phyloP scores from a whole-genome alignment of 2,113 vertebrate genomes.

The Mormyrus lacerda region DNA sequence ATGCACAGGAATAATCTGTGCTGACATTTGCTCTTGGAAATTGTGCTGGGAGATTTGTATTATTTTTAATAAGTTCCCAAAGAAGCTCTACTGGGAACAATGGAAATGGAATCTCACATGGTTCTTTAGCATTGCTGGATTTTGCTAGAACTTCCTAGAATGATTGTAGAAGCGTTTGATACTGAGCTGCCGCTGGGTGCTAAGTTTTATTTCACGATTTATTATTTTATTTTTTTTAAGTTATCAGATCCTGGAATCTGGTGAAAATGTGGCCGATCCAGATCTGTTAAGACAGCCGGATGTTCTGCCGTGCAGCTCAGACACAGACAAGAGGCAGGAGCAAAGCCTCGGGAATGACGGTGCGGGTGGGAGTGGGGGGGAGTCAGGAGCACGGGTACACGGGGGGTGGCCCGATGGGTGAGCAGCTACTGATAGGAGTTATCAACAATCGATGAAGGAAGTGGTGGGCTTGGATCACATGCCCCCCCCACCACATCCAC shows the following conservation, averaged over 20 bases:
- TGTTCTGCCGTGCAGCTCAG: neutral
- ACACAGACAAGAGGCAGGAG: neutral
- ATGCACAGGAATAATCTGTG: neutral
- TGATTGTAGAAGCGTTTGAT: neutral
- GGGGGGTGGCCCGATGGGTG: neutral
- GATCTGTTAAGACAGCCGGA: neutral
- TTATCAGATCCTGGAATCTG: neutral
- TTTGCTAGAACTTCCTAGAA: neutral
- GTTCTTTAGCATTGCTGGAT: neutral
- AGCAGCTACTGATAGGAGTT: neutral
- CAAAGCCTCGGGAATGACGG: neutral
- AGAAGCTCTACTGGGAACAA: neutral
- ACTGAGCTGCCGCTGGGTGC: neutral
- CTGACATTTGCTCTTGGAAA: neutral
- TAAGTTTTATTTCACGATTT: neutral
- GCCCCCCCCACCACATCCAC: neutral
- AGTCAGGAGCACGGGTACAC: neutral
- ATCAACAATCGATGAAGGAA: neutral
- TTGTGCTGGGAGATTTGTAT: neutral
- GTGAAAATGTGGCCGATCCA: neutral
- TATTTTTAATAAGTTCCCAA: neutral
- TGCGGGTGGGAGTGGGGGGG: neutral
- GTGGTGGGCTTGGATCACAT: neutral
- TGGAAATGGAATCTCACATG: neutral
- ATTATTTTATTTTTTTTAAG: neutral